Conservation (phyloP, 2,797 vertebrate species). For the Pseudochirops corinnae region DNA sequence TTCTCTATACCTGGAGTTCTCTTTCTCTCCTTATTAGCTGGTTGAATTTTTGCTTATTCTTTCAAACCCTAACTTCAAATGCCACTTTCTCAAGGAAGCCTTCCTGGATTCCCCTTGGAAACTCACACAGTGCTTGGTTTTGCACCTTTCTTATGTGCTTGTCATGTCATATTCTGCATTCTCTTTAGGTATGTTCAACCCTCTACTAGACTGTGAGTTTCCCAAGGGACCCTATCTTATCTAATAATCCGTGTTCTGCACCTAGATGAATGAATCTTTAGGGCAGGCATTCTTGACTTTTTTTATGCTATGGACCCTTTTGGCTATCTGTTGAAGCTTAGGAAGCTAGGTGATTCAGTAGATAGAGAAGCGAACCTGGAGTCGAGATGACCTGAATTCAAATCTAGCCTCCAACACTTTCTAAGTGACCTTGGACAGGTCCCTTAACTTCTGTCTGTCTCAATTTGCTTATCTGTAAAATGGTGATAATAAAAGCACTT, state of each 20-base stretch:
- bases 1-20: not conserved
- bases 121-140: not conserved
- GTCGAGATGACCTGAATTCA: not conserved
- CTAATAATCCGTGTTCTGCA: not conserved
- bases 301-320: not conserved
- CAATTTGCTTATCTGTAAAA: not conserved
- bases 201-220: not conserved
- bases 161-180: not conserved
- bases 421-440: not conserved
- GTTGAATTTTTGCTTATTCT: not conserved
- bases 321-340: not conserved
- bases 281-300: not conserved
- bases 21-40: not conserved
- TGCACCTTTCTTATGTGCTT: not conserved
- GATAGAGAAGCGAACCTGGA: not conserved
- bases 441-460: not conserved
- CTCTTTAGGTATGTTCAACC: not conserved
- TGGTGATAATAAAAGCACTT: not conserved
- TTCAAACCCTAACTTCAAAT: not conserved
- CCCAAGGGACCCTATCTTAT: not conserved
- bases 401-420: not conserved
- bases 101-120: not conserved
- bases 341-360: not conserved
- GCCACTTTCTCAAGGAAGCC: not conserved
- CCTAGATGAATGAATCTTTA: not conserved